Evolutionary conservation across 2,113 vertebrate species (phyloP).

Genomic region (Hippocampus abdominalis): DNA sequence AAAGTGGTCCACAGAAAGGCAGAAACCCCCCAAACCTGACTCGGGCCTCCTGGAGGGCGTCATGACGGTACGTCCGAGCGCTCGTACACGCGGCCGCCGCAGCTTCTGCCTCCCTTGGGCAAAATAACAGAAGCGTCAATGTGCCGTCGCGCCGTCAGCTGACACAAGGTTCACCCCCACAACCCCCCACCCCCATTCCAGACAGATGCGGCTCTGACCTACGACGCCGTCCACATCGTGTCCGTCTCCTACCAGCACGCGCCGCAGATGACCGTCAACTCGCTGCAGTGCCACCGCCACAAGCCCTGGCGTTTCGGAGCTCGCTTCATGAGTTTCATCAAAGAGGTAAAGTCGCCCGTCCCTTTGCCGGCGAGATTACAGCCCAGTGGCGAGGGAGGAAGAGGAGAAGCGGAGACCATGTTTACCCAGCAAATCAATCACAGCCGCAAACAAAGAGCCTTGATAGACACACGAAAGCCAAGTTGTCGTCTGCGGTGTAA

Average conservation of each 20-base stretch:
- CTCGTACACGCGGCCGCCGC: too few relatives aligned
- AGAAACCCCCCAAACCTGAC: constrained; percentile 82
- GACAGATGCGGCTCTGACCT: constrained; percentile 97
- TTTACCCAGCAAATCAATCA: constrained; percentile 54
- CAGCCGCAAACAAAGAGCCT: constrained; percentile 30
- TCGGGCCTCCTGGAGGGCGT: constrained; percentile 89
- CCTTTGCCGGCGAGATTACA: constrained; percentile 23
- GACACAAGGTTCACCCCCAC: constrained; percentile 69
- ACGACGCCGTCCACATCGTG: constrained; percentile 97
- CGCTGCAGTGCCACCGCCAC: constrained; percentile 96
- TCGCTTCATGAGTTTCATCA: constrained; percentile 97
- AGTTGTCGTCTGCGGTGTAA: constrained; percentile 50
- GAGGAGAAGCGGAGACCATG: constrained; percentile 25
- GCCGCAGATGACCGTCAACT: constrained; percentile 97
- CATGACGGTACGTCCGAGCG: constrained; percentile 86
- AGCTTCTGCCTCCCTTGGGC: too few relatives aligned
- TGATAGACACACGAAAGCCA: constrained; percentile 54
- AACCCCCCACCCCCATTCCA: constrained; percentile 77
- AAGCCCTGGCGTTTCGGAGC: constrained; percentile 97
- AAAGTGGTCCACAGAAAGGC: constrained; percentile 95
- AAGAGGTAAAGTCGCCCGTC: constrained; percentile 81
- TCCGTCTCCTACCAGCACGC: constrained; percentile 97
- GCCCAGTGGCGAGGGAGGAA: constrained; percentile 1
- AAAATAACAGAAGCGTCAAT: too few relatives aligned
- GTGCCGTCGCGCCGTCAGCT: constrained; percentile 29